These are phyloP conservation scores for Eupithecia dodoneata DNA, from an alignment of 2,888 invertebrate genomes.

Conservation along the genomic window DNA sequence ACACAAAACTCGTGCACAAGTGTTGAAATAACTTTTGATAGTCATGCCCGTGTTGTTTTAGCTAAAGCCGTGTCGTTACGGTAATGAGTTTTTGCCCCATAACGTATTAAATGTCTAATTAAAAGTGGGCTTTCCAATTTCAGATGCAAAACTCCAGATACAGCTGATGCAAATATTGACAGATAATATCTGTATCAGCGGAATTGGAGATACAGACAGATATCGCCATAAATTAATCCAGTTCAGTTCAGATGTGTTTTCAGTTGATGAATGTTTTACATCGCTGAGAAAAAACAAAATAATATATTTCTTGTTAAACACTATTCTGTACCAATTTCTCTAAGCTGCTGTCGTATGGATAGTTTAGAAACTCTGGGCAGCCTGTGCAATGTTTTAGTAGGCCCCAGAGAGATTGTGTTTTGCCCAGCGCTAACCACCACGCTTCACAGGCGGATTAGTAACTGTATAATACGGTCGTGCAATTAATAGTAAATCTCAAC, in stretches of 20 bases:
- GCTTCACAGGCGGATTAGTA: background rate
- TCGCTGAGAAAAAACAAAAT: too few relatives aligned
- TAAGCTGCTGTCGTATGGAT: background rate
- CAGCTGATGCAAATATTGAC: constrained; percentile 11
- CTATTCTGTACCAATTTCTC: background rate
- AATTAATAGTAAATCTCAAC: background rate
- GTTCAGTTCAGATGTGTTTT: background rate
- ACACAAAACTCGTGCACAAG: background rate
- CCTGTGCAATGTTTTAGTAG: background rate
- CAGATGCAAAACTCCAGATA: background rate
- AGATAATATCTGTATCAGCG: background rate
- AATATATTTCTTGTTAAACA: too few relatives aligned
- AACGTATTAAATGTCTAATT: background rate
- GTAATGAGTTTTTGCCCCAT: background rate
- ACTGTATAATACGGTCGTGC: background rate
- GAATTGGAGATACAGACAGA: background rate
- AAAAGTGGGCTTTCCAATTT: constrained; percentile 1
- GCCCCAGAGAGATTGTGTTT: too few relatives aligned
- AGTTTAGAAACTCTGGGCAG: background rate
- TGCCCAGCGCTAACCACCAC: too few relatives aligned
- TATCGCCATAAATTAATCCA: background rate
- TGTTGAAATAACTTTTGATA: constrained; percentile 1
- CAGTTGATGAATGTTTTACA: background rate
- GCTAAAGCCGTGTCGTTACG: background rate
- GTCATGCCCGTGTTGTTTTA: background rate